phyloP scores from a whole-genome alignment of 2,797 vertebrate genomes.

The Enoplosus armatus region DNA sequence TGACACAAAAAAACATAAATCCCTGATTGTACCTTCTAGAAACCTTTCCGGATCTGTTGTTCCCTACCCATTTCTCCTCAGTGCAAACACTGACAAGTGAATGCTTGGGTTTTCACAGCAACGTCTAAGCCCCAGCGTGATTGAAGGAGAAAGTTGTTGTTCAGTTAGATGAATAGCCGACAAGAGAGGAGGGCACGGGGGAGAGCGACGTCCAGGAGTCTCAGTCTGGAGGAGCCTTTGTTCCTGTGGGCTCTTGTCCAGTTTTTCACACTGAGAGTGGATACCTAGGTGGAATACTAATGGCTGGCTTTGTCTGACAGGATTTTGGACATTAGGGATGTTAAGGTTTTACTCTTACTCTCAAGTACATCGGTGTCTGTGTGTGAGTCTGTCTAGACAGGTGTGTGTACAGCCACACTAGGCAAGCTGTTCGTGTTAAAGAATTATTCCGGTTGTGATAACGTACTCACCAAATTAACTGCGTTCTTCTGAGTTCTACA shows the following conservation, averaged over 20 bases:
- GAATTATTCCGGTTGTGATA: not conserved
- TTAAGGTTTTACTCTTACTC: slow-evolving; percentile 36
- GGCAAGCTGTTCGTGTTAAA: not conserved
- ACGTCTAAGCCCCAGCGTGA: not conserved
- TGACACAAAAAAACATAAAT: not conserved
- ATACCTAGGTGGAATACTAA: slow-evolving; percentile 73
- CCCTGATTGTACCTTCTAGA: not conserved
- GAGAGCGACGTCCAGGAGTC: slow-evolving; percentile 25
- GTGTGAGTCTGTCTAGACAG: slow-evolving; percentile 31
- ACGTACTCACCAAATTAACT: not conserved
- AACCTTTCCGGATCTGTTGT: not conserved
- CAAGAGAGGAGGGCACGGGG: slow-evolving; percentile 12
- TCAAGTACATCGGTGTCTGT: not conserved
- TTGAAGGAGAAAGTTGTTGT: slow-evolving; percentile 21
- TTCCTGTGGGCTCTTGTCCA: slow-evolving; percentile 45
- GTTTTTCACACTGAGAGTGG: slow-evolving; percentile 41
- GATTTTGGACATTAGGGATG: slow-evolving; percentile 56
- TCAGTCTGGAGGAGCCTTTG: slow-evolving; percentile 33
- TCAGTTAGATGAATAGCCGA: slow-evolving; percentile 9
- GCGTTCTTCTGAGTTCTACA: not conserved
- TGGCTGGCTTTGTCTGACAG: slow-evolving; percentile 62
- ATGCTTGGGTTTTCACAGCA: not conserved
- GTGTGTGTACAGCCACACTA: slow-evolving; percentile 23
- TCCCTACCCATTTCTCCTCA: not conserved
- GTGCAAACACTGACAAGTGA: slow-evolving; percentile 1